Evolutionary conservation across 2,888 invertebrate genomes (phyloP).

Genomic region (Eulithis prunata): DNA sequence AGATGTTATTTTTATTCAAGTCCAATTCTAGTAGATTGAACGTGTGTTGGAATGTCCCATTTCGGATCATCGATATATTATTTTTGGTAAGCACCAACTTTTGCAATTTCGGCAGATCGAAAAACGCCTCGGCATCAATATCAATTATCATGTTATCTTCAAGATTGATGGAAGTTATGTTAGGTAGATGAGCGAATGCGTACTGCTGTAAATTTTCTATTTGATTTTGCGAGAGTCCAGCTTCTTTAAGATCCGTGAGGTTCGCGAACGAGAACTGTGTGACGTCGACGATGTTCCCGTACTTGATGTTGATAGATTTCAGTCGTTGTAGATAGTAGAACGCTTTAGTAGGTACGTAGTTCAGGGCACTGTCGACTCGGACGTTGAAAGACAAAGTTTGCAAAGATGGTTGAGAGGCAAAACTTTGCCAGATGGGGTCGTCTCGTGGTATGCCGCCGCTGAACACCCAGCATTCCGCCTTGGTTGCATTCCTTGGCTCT

Average conservation of each 20-base stretch:
- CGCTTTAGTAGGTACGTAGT: constrained; percentile 89
- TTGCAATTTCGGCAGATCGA: constrained; percentile 88
- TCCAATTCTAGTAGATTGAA: constrained; percentile 91
- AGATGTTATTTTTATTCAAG: constrained; percentile 90
- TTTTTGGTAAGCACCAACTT: constrained; percentile 93
- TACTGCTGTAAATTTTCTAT: constrained; percentile 87
- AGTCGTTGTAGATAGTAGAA: constrained; percentile 87
- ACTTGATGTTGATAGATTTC: constrained; percentile 87
- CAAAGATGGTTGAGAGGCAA: constrained; percentile 88
- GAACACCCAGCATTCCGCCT: constrained; percentile 92
- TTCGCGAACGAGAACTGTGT: constrained; percentile 90
- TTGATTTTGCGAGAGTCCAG: constrained; percentile 87
- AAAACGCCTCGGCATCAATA: constrained; percentile 89
- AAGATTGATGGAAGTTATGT: constrained; percentile 87
- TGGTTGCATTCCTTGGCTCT: constrained; percentile 84
- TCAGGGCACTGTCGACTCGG: constrained; percentile 87
- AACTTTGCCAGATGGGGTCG: constrained; percentile 90
- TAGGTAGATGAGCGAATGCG: constrained; percentile 89
- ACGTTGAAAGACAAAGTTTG: constrained; percentile 89
- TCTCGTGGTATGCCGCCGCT: constrained; percentile 87
- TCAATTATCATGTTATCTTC: constrained; percentile 91
- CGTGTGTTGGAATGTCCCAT: constrained; percentile 91
- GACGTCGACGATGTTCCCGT: constrained; percentile 88
- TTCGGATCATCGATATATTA: constrained; percentile 92
- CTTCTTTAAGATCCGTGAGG: constrained; percentile 87